Conservation (phyloP, 2,888 invertebrate species). For the Pammene aurita region DNA sequence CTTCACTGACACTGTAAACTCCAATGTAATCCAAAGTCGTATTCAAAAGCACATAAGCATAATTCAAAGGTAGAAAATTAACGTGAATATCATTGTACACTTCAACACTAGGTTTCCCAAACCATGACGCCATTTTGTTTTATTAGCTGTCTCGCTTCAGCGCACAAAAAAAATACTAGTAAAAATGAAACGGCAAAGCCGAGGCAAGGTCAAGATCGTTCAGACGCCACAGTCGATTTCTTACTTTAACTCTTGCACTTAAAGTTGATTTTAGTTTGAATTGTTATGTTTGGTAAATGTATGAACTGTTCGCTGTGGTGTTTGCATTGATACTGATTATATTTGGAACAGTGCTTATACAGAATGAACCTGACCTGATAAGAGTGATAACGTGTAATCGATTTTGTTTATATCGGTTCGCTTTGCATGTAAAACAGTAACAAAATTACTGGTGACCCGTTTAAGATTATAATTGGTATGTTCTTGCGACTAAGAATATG, state of each 20-base stretch:
- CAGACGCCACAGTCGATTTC: background rate
- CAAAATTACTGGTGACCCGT: no score
- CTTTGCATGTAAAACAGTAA: no score
- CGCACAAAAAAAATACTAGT: background rate
- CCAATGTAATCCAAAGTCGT: constrained; percentile 14
- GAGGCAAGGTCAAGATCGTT: background rate
- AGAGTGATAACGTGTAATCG: background rate
- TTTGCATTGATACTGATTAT: background rate
- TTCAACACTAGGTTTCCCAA: constrained; percentile 15
- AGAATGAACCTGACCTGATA: constrained; percentile 22
- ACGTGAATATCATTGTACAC: constrained; percentile 15
- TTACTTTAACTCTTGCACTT: background rate
- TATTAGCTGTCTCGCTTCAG: background rate
- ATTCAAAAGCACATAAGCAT: constrained; percentile 25
- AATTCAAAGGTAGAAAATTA: constrained; percentile 18
- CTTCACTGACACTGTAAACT: constrained; percentile 28
- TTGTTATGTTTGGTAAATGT: background rate
- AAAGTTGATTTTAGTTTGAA: background rate
- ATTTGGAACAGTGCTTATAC: background rate
- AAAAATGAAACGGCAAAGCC: background rate
- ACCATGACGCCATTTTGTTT: constrained; percentile 24
- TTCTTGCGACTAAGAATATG: no score
- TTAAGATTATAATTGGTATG: no score
- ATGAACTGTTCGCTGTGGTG: background rate
- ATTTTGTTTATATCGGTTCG: background rate